Conservation (phyloP, 2,888 invertebrate species). For the Nemotelus pantherinus region DNA sequence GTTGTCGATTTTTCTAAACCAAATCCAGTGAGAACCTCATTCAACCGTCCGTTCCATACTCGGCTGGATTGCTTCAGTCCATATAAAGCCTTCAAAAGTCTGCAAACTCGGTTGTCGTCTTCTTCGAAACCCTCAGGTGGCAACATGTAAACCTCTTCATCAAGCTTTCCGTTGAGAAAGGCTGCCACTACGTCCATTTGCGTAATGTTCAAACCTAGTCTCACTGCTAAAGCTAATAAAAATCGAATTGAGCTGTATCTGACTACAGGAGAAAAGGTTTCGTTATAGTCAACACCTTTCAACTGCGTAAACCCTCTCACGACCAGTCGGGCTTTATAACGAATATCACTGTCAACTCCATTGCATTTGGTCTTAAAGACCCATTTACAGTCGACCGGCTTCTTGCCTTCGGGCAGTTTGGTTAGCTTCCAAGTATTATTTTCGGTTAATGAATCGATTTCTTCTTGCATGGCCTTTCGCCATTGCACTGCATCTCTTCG, state of each 20-base stretch:
- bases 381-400: slow-evolving; percentile 43
- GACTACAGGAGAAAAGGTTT: slow-evolving; percentile 47
- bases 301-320: slow-evolving; percentile 47
- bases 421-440: slow-evolving; percentile 54
- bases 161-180: slow-evolving; percentile 48
- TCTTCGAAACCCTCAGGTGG: slow-evolving; percentile 49
- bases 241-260: slow-evolving; percentile 44
- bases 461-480: slow-evolving; percentile 51
- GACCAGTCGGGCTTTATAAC: slow-evolving; percentile 45
- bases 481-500: neutral
- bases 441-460: slow-evolving; percentile 52
- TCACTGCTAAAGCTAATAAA: slow-evolving; percentile 45
- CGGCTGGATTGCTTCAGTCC: slow-evolving; percentile 51
- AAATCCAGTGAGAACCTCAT: neutral
- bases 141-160: slow-evolving; percentile 46
- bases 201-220: slow-evolving; percentile 41
- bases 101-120: slow-evolving; percentile 47
- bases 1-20: no score
- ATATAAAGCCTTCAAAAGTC: slow-evolving; percentile 51
- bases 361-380: slow-evolving; percentile 12
- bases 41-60: slow-evolving; percentile 49
- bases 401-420: slow-evolving; percentile 50
- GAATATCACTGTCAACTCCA: neutral
- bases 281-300: slow-evolving; percentile 45
- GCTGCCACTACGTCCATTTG: slow-evolving; percentile 48